phyloP scores from a whole-genome alignment of 2,888 invertebrate genomes.

The Scrobipalpa atriplicella region DNA sequence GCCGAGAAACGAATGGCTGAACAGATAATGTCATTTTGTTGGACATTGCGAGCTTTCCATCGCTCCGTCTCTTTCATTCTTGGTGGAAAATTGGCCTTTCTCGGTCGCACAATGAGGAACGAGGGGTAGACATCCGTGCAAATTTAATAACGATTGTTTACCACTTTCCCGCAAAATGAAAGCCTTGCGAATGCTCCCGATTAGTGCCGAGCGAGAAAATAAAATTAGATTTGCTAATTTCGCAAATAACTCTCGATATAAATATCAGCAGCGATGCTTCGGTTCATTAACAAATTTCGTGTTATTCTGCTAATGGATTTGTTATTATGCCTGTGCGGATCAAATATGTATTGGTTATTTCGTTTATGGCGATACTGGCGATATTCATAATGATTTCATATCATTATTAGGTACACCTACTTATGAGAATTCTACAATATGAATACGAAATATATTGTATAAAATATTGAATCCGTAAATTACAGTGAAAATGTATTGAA shows the following conservation, averaged over 20 bases:
- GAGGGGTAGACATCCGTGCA: constrained; percentile 71
- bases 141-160: constrained; percentile 82
- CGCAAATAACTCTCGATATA: constrained; percentile 7
- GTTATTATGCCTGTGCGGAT: too few species aligned
- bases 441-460: too few species aligned
- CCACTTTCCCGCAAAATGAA: constrained; percentile 71
- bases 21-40: constrained; percentile 67
- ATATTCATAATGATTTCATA: too few species aligned
- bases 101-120: constrained; percentile 59
- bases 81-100: constrained; percentile 57
- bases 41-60: constrained; percentile 60
- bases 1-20: constrained; percentile 59
- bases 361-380: too few species aligned
- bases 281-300: background rate
- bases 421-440: too few species aligned
- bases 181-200: constrained; percentile 64
- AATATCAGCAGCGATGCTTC: background rate
- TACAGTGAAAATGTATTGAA: too few species aligned
- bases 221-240: constrained; percentile 27
- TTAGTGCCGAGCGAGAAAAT: constrained; percentile 54
- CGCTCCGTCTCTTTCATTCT: constrained; percentile 55
- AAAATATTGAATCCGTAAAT: too few species aligned
- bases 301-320: background rate
- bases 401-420: too few species aligned
- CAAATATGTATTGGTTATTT: too few species aligned